Percentiles rank a stretch among this genome's conserved stretches.
Evolutionary conservation across 2,113 vertebrate species (phyloP).

Genomic region (Corythornis vintsioides): DNA sequence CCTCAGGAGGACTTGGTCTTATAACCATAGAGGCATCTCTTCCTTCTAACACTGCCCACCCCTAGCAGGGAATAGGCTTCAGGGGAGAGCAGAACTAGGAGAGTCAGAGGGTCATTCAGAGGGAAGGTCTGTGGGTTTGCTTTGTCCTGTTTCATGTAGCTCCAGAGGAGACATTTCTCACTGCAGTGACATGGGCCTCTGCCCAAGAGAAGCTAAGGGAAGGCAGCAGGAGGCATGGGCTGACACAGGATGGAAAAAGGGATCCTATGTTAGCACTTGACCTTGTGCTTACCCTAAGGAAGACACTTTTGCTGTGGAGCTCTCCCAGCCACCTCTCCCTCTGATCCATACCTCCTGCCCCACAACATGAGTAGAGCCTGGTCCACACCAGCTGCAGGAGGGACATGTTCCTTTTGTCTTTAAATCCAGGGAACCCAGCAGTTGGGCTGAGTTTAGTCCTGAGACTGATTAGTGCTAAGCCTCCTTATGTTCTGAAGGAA

Average conservation of each 20-base stretch:
- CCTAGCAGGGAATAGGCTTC: not conserved
- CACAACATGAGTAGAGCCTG: fast-evolving
- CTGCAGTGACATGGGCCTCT: not conserved
- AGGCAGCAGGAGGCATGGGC: not conserved
- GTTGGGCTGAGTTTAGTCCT: not conserved
- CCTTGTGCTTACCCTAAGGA: not conserved
- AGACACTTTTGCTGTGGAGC: not conserved
- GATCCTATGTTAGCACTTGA: not conserved
- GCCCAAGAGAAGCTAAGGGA: not conserved
- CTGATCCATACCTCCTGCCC: fast-evolving
- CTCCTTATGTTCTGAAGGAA: not conserved
- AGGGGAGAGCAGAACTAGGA: not conserved
- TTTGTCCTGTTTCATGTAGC: not conserved
- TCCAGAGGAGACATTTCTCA: not conserved
- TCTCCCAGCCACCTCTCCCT: not conserved
- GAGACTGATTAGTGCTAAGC: not conserved
- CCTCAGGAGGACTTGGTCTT: not conserved
- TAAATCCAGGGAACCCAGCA: not conserved
- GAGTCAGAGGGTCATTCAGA: not conserved
- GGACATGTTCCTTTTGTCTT: not conserved
- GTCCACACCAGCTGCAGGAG: fast-evolving
- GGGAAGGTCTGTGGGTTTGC: not conserved
- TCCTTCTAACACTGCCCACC: not conserved
- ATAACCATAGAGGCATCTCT: fast-evolving
- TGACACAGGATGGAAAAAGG: not conserved